Percentiles rank a stretch among this genome's conserved stretches.
Evolutionary conservation across 1,140 invertebrate genomes (phyloP).

Genomic region (Acyrthosiphon pisum): DNA sequence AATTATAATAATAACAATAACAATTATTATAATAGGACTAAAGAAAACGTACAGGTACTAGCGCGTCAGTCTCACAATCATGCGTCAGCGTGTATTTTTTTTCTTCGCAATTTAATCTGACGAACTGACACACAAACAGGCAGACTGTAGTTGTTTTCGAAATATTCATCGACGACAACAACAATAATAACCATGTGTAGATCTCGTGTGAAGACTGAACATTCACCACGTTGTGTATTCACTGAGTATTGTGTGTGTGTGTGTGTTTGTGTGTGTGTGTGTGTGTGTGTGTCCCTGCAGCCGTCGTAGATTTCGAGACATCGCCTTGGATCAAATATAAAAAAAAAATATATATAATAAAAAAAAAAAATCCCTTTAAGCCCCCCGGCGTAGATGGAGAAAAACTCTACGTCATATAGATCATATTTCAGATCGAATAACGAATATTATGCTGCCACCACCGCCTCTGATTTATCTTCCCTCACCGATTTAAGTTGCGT

Average conservation of each 20-base stretch:
- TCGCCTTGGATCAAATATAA: not conserved
- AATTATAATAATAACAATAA: not conserved
- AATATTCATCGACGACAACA: not conserved
- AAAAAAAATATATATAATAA: not conserved
- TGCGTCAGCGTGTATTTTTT: not conserved
- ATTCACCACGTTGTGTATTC: not conserved
- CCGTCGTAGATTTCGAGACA: not conserved
- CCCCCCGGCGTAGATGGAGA: not conserved
- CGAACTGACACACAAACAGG: too few species aligned
- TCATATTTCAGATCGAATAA: not conserved
- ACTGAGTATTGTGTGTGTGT: not conserved
- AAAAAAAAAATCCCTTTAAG: not conserved
- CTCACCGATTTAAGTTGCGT: not conserved
- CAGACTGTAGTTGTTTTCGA: not conserved
- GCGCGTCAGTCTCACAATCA: not conserved
- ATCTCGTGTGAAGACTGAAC: not conserved
- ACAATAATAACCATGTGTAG: not conserved
- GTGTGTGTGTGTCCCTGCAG: not conserved
- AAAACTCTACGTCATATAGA: not conserved
- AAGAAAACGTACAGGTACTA: not conserved
- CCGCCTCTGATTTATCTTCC: too few species aligned
- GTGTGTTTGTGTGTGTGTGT: too few species aligned
- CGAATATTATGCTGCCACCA: not conserved
- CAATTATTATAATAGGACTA: not conserved
- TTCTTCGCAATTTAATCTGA: not conserved